These are phyloP conservation scores for Syngnathus typhle DNA, from an alignment of 2,113 vertebrate species.

Conservation along the genomic window DNA sequence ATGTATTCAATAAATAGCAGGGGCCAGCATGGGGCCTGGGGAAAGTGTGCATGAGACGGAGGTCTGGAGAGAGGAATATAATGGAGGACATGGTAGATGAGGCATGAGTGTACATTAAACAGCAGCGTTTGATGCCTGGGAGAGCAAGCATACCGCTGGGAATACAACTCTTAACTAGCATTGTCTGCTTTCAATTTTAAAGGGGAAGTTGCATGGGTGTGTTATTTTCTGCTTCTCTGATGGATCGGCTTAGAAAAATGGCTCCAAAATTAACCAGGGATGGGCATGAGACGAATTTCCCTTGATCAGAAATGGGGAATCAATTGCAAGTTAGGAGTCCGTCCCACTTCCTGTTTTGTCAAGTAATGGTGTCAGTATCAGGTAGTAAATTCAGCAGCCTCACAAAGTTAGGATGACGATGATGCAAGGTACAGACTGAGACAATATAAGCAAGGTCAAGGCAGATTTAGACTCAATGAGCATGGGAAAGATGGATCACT, in stretches of 20 bases:
- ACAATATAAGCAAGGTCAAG: background rate
- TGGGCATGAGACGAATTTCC: background rate
- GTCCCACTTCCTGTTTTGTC: background rate
- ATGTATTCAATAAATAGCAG: slow-evolving; percentile 99
- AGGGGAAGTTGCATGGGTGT: slow-evolving; percentile 70
- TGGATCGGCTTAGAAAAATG: background rate
- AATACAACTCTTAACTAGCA: slow-evolving; percentile 97
- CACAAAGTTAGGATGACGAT: background rate
- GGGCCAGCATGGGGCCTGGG: slow-evolving; percentile 90
- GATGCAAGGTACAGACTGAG: background rate
- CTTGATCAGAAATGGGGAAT: background rate
- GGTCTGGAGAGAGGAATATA: slow-evolving; percentile 87
- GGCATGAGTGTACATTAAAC: slow-evolving; percentile 99
- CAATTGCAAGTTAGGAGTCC: background rate
- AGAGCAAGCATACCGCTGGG: slow-evolving; percentile 85
- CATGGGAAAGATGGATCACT: background rate
- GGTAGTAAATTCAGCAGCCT: background rate
- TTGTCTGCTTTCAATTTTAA: slow-evolving; percentile 95
- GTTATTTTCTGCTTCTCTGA: background rate
- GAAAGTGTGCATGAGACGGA: slow-evolving; percentile 94
- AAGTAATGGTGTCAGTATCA: background rate
- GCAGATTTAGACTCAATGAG: too few species aligned
- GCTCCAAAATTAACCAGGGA: background rate
- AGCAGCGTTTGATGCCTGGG: slow-evolving; percentile 87
- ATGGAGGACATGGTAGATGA: slow-evolving; percentile 95